Percentiles rank a stretch among this genome's conserved stretches.
phyloP scores from a whole-genome alignment of 2,797 vertebrate genomes.

The Sparidentex hasta region DNA sequence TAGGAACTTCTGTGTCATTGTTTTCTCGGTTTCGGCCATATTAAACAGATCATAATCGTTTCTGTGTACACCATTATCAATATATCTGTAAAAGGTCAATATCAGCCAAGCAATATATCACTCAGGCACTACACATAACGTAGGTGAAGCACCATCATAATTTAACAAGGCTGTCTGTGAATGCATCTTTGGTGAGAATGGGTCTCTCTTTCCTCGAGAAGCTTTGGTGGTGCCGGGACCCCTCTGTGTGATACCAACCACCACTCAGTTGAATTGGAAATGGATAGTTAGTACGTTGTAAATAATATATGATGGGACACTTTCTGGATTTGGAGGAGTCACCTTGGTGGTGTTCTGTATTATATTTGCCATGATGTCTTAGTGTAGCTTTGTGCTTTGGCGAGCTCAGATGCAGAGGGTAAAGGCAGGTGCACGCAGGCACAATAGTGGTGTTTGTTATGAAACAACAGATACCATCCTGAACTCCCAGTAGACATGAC shows the following conservation, averaged over 20 bases:
- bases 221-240: background rate
- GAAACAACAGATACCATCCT: conserved; percentile 33
- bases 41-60: too few species aligned
- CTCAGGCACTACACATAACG: background rate
- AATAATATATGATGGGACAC: conserved; percentile 69
- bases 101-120: too few species aligned
- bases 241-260: conserved; percentile 22
- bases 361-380: conserved; percentile 10
- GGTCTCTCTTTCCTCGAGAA: background rate
- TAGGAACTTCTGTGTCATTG: too few species aligned
- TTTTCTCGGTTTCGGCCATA: too few species aligned
- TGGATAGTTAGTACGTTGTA: conserved; percentile 58
- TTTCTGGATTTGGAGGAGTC: conserved; percentile 29
- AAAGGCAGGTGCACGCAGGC: conserved; percentile 26
- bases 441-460: conserved; percentile 66
- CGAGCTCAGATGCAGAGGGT: conserved; percentile 32
- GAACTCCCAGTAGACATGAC: conserved; percentile 10
- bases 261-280: conserved; percentile 56
- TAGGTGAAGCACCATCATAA: background rate
- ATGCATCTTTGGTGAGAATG: background rate
- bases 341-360: conserved; percentile 28
- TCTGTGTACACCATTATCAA: too few species aligned
- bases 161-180: too few species aligned
- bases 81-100: too few species aligned
- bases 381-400: conserved; percentile 4